Evolutionary conservation across 1,140 invertebrate genomes (phyloP), one percentile per base, ranked within the genome.

Genomic region (Drosophila suzukii): DNA sequence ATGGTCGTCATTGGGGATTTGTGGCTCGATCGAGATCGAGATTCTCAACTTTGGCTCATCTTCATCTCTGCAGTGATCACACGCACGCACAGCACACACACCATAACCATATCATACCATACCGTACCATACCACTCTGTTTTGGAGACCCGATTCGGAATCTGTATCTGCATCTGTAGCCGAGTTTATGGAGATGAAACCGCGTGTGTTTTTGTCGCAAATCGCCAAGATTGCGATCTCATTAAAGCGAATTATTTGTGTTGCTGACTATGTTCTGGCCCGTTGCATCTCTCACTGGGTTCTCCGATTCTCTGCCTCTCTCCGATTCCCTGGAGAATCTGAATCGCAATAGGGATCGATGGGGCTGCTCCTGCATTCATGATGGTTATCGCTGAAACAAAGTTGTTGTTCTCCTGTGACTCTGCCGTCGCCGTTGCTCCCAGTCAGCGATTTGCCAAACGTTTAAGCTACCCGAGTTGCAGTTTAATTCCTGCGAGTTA

Each of bases 191-290:
- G 46, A 85, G 77, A 74, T 58, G 75, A 68, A 81, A 57, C 72
- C 77, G 74, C 70, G 67, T 85, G 82, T 81, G 78, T 81, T 86
- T 85, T 84, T 85, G 81, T 84, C 81, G 81, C 78, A 85, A 86
- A 89, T 89, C 84, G 84, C 65, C 62, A 32, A 84, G 84, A 89
- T 89, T 89, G 84, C 77, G 85, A 89, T 89, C 84, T 89, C 84
- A 89, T 89, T 89, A 89, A 89, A 83, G 85, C 84, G 85, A 89
- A 90, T 89, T 89, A 89, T 89, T 89, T 89, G 86, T 89, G 84
- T 89, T 71, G 84, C 81, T 89, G 84, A 75, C 82, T 89, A 88
- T 89, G 85, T 89, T 84, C 66, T 49, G 56, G 68, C 68, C 77
- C 76, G 77, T 88, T 81, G 85, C 80, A 78, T 72, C 70, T 81